Percentiles rank a stretch among this genome's conserved stretches.
These are phyloP conservation scores for Tigriopus californicus DNA, from an alignment of 2,888 invertebrate genomes.

Conservation along the genomic window DNA sequence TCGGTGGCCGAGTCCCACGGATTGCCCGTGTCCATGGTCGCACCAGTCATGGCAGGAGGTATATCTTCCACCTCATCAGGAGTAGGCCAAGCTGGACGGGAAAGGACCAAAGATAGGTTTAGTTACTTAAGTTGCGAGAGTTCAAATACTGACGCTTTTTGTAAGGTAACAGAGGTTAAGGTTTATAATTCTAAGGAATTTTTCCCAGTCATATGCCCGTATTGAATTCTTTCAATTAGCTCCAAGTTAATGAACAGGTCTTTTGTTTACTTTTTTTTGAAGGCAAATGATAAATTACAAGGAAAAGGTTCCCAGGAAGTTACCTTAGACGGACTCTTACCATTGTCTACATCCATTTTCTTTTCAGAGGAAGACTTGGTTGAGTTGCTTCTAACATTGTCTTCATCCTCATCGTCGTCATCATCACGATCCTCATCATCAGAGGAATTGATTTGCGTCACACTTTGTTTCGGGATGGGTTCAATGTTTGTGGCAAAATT, in stretches of 20 bases:
- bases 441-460: neutral
- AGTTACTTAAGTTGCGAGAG: too few relatives aligned
- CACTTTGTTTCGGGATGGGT: neutral
- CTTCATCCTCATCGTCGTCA: neutral
- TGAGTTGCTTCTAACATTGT: neutral
- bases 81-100: neutral
- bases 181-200: too few relatives aligned
- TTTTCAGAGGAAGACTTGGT: neutral
- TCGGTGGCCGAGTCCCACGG: neutral
- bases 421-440: neutral
- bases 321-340: too few relatives aligned
- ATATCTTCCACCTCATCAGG: neutral
- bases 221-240: too few relatives aligned
- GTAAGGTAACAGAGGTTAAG: too few relatives aligned
- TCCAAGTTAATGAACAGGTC: too few relatives aligned
- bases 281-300: too few relatives aligned
- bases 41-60: neutral
- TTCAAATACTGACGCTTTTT: too few relatives aligned
- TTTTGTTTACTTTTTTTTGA: too few relatives aligned
- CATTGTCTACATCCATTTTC: neutral
- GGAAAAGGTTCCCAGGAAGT: too few relatives aligned
- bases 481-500: neutral
- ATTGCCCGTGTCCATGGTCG: neutral
- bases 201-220: neutral
- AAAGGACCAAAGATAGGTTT: too few relatives aligned